A percentile compares a stretch with the other conserved stretches of the same genome.
phyloP scores from a whole-genome alignment of 2,113 vertebrate species.

The Cinclus mexicanus region DNA sequence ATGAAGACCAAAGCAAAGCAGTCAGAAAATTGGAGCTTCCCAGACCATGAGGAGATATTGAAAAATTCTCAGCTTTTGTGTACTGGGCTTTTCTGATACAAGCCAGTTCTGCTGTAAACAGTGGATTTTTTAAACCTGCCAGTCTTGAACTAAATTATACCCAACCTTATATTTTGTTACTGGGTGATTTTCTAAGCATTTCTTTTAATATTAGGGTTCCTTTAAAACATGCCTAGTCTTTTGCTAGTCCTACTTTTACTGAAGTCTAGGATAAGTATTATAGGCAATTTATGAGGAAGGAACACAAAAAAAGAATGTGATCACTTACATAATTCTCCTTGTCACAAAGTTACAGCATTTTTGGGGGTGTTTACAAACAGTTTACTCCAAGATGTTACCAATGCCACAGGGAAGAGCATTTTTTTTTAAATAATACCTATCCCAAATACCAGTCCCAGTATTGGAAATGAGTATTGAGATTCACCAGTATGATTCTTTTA shows the following conservation, averaged over 20 bases:
- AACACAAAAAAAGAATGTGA: not conserved
- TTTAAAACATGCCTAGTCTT: not conserved
- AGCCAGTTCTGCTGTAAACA: not conserved
- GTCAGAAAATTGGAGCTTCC: not conserved
- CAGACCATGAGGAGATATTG: not conserved
- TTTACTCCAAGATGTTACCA: not conserved
- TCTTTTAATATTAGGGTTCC: not conserved
- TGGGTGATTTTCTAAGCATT: not conserved
- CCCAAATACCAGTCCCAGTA: not conserved
- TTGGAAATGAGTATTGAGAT: not conserved
- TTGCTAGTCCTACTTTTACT: not conserved
- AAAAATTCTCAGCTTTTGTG: not conserved
- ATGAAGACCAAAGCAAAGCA: not conserved
- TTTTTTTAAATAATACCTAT: not conserved
- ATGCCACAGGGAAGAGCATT: not conserved
- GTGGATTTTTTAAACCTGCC: not conserved
- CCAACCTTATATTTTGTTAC: accelerated
- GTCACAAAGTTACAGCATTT: not conserved
- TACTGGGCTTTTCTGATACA: not conserved
- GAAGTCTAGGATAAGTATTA: not conserved
- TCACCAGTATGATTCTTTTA: not conserved
- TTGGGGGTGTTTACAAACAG: not conserved
- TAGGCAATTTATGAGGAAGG: not conserved
- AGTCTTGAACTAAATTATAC: not conserved
- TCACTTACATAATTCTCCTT: not conserved